Conservation (phyloP, 2,113 vertebrate species). For the Chlamydotis undulata region DNA sequence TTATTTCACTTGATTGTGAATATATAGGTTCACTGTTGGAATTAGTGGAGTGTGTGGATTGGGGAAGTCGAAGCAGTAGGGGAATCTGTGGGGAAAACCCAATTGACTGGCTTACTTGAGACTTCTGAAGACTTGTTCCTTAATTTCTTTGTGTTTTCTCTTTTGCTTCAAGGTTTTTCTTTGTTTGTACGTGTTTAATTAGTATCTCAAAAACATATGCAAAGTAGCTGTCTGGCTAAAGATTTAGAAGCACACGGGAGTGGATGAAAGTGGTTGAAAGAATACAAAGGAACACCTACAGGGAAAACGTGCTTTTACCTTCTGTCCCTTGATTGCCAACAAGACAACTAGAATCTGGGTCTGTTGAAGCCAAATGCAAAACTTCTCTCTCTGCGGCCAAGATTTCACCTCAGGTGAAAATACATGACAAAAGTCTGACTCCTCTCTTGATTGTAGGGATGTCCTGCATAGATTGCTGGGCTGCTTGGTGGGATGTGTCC, state of each 20-base stretch:
- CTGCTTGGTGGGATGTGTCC: background rate
- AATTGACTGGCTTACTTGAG: constrained; percentile 12
- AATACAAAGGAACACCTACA: constrained; percentile 60
- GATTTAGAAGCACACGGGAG: constrained; percentile 44
- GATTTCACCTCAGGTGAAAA: constrained; percentile 4
- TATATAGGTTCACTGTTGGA: background rate
- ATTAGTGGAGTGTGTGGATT: constrained; percentile 57
- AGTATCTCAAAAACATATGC: constrained; percentile 66
- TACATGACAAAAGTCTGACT: background rate
- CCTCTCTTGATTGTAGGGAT: background rate
- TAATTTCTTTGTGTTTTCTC: constrained; percentile 66
- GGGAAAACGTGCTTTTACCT: constrained; percentile 57
- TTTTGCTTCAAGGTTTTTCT: constrained; percentile 62
- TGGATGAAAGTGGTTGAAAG: constrained; percentile 59
- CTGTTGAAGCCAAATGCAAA: background rate
- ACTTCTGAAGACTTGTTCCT: constrained; percentile 63
- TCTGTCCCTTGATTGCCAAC: constrained; percentile 33
- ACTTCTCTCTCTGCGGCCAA: background rate
- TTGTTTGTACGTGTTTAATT: constrained; percentile 71
- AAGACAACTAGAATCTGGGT: background rate
- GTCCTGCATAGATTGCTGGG: background rate
- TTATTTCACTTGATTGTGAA: constrained; percentile 7
- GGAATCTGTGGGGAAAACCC: constrained; percentile 65
- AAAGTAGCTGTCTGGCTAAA: constrained; percentile 61
- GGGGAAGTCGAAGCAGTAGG: constrained; percentile 55